Percentiles rank a stretch among this genome's conserved stretches.
phyloP scores from a whole-genome alignment of 1,140 invertebrate species.

The Drosophila serrata region DNA sequence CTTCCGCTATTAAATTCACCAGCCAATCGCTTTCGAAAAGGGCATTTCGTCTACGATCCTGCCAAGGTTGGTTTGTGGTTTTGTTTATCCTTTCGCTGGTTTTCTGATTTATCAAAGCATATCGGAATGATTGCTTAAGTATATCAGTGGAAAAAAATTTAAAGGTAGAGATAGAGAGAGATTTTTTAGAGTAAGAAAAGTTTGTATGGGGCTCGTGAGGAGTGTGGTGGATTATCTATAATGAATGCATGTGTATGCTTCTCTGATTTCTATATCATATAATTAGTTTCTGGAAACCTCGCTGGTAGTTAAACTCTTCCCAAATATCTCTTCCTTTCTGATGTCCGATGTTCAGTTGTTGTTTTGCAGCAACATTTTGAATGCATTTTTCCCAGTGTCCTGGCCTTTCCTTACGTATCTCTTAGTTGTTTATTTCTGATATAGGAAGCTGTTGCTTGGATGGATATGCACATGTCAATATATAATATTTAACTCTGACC shows the following conservation, averaged over 20 bases:
- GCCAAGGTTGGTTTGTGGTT: constrained; percentile 35
- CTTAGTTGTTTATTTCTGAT: constrained; percentile 37
- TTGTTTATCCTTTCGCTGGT: constrained; percentile 29
- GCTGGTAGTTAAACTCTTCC: constrained; percentile 66
- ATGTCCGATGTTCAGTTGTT: constrained; percentile 21
- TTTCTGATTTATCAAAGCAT: constrained; percentile 60
- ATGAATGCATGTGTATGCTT: constrained; percentile 47
- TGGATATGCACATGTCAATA: constrained; percentile 50
- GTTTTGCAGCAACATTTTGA: constrained; percentile 70
- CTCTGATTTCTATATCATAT: constrained; percentile 63
- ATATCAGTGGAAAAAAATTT: constrained; percentile 60
- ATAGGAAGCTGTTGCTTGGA: constrained; percentile 53
- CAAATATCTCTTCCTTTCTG: constrained; percentile 18
- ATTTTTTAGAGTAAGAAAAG: constrained; percentile 62
- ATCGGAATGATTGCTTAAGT: constrained; percentile 48
- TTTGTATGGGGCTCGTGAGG: constrained; percentile 51
- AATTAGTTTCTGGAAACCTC: constrained; percentile 79
- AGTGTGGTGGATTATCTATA: constrained; percentile 53
- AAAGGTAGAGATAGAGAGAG: constrained; percentile 50
- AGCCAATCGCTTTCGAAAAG: constrained; percentile 27
- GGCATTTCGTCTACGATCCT: constrained; percentile 37
- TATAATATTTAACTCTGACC: constrained; percentile 26
- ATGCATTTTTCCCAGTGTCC: constrained; percentile 58
- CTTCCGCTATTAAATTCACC: neutral
- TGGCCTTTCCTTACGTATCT: constrained; percentile 60